Base-by-base conservation (phyloP, 2,888 invertebrate genomes). In the Aricia artaxerxes region DNA sequence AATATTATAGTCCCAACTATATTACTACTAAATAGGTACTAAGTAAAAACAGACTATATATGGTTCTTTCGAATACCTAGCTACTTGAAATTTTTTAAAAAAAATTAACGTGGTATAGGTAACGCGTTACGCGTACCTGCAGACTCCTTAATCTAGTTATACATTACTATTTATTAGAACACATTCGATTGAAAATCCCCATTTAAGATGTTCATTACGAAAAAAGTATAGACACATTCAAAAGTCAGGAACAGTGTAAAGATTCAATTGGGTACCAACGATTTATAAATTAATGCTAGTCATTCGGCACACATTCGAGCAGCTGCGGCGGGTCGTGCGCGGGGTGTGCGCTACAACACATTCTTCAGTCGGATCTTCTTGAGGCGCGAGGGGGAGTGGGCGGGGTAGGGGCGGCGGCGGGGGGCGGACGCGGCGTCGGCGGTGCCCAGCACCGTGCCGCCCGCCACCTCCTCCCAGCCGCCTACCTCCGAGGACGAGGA, bases 351-450 rank as follows among this genome's bases (percentile, higher is more conserved):
- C 91, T 93, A 93, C 87, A 91, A 86, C 84, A 84, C 90, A 6
- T 91, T 88, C 85, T 94, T 94, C 76, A 94, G 88, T 79, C 94
- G 87, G 83, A 93, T 92, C 88, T 94, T 94, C 85, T 94, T 94
- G 81, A 94, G 91, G 80, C 85, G 91, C 79, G 89, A 82, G 35
- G 93, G 90, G 76, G 90, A 83, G 1, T 89, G 86, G 82, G 85
- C 86, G 60, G 89, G 88, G 85, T 88, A 89, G 1, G 90, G 85
- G 40, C 93, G 86, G 4, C 92, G 89, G 82, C 90, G 90, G 11
- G 86, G 82, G 79, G 84, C 57, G 40, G 85, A 64, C 38, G 84
- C 80, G 24, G 84, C 79, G 77, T 82, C 82, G 53, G 82, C 78
- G 24, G 84, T 64, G 73, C 83, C 85, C 79, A 86, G 82, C 81